A percentile compares a stretch with the other conserved stretches of the same genome.
phyloP scores from a whole-genome alignment of 1,140 invertebrate species.

The Acyrthosiphon pisum region DNA sequence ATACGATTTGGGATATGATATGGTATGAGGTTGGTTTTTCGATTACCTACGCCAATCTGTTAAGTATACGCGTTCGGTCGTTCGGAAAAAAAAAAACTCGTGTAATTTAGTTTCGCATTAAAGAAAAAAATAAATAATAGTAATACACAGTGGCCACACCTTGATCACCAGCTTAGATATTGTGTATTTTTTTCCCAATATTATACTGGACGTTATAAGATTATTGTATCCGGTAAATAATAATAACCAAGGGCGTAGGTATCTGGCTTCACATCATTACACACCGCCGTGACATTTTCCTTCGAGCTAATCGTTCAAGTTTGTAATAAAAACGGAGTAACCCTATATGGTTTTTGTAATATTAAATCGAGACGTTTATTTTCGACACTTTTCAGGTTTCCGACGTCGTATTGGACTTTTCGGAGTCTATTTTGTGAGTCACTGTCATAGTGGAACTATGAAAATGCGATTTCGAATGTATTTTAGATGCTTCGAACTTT shows the following conservation, averaged over 20 bases:
- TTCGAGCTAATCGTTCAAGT: not conserved
- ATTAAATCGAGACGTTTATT: not conserved
- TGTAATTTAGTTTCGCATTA: constrained; percentile 8
- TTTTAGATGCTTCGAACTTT: not conserved
- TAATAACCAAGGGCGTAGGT: constrained; percentile 26
- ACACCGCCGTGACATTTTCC: not conserved
- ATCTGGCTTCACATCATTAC: not conserved
- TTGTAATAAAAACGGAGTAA: not conserved
- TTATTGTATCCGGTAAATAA: not conserved
- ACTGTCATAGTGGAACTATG: not conserved
- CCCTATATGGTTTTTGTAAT: not conserved
- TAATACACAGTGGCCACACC: not conserved
- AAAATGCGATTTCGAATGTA: not conserved
- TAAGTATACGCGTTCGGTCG: not conserved
- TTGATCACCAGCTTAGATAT: not conserved
- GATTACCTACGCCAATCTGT: not conserved
- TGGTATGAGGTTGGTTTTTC: not conserved
- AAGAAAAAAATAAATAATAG: not conserved
- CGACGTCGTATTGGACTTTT: not conserved
- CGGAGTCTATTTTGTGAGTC: not conserved
- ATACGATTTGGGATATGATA: not conserved
- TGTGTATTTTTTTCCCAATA: not conserved
- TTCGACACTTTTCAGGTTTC: constrained; percentile 27
- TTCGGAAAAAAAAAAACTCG: not conserved
- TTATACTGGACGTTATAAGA: not conserved